A percentile compares a stretch with the other conserved stretches of the same genome.
phyloP scores from a whole-genome alignment of 2,113 vertebrate species.

The Romanogobio albipinnatus region DNA sequence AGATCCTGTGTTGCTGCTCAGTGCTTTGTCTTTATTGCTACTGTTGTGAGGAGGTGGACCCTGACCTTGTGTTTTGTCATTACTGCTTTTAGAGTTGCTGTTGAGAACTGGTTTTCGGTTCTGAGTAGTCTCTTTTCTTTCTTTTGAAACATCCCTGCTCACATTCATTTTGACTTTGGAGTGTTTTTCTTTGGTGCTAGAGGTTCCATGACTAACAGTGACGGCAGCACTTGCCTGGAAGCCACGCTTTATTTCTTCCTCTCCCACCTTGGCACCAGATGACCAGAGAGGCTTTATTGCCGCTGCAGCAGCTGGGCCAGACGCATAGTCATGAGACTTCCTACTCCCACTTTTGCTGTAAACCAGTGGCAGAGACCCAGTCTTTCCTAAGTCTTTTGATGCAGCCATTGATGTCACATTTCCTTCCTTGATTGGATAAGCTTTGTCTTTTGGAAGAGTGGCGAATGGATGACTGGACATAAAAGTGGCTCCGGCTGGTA shows the following conservation, averaged over 20 bases:
- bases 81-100: conserved; percentile 68
- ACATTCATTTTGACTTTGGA: conserved; percentile 71
- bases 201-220: conserved; percentile 51
- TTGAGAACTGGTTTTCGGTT: conserved; percentile 71
- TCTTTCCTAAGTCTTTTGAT: conserved; percentile 79
- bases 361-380: conserved; percentile 63
- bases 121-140: conserved; percentile 70
- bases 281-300: conserved; percentile 71
- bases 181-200: conserved; percentile 76
- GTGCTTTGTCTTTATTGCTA: conserved; percentile 65
- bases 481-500: conserved; percentile 63
- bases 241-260: conserved; percentile 70
- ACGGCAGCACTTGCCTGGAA: conserved; percentile 61
- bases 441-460: conserved; percentile 71
- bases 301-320: conserved; percentile 63
- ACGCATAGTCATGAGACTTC: conserved; percentile 72
- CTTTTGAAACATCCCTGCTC: conserved; percentile 74
- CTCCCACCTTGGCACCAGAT: conserved; percentile 63
- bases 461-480: conserved; percentile 68
- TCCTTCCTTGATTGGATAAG: conserved; percentile 74
- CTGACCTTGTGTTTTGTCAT: conserved; percentile 51
- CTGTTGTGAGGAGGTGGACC: conserved; percentile 67
- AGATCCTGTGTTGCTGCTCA: conserved; percentile 68
- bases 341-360: conserved; percentile 68
- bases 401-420: conserved; percentile 68